Base-by-base conservation (phyloP, 2,797 vertebrate genomes). In the Phoeniculus purpureus region DNA sequence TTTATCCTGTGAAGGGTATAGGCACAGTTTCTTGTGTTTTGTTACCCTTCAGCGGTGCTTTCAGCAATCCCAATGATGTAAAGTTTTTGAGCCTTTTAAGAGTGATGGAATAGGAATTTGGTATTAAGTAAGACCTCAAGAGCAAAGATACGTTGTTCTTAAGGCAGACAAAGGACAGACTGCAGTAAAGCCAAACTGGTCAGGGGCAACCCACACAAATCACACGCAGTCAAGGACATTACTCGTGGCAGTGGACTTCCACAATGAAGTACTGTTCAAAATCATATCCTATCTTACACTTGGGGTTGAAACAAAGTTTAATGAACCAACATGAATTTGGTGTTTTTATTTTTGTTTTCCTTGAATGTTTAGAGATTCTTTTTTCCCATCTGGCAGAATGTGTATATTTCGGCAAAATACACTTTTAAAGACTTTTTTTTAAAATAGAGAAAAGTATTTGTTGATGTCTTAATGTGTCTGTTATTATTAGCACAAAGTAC, bases 281-380 rank as follows among this genome's bases (percentile, higher is more conserved):
- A 32, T 64, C 52, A 83, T 91, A 85, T 86, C 60, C 81, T 92
- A 4, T 80, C 87, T 87, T 95, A 87, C 87, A 87, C 88, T 78
- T 73, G 65, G 50, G 56, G 2, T 59, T 81, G 81, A 90, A 79
- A 66, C 87, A 62, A 70, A 85, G 81, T 56, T 84, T 92, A 85
- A 89, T 82, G 93, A 95, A 94, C 85, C 82, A 90, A 92, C 89
- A 91, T 89, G 88, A 3, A 67, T 64, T 37, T 10, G 29, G 27
- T 78, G 29, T 13, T 17, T 73, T 84, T 84, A 21, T 47, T 26
- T 26, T 60, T 87, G 48, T 4, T 87, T 73, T 79, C 82, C 61
- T 48, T 59, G 65, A 82, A 74, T 81, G 20, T 58, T 79, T 76
- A n/a, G 64, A 77, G 58, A 34, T 80, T 12, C 37, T 37, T 58